Base-by-base conservation (phyloP, 2,113 vertebrate genomes). In the Oryzias celebensis region DNA sequence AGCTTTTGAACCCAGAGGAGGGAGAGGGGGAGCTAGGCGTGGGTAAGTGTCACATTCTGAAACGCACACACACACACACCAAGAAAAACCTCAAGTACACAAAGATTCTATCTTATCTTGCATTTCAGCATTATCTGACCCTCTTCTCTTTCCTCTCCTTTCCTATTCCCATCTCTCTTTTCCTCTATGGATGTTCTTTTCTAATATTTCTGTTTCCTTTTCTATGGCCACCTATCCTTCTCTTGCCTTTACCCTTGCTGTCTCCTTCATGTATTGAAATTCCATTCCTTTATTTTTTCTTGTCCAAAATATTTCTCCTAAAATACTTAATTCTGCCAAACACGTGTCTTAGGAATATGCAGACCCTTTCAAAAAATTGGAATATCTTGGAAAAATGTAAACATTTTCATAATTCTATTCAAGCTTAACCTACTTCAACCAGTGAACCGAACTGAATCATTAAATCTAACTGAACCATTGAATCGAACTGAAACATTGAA, bases 1-100 rank as follows among this genome's bases (percentile, higher is more conserved):
- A 98, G 50, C 88, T 97, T 68, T 90, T 98, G 26, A 93, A 95
- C 76, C 94, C 94, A 0, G 95, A 96, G 73, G 96, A 96, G 78
- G 94, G 91, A 2, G 94, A 96, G 55, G 94, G 92, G 10, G 96
- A 97, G 58, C 91, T 96, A 45, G 86, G 92, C 47, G 91, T 95
- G 47, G 94, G 95, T 95, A 83, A 87, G 94, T 74, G n/a, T 42
- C 43, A 28, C 1, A 41, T 44, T 13, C 62, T 58, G 50, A 47
- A 41, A 26, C 67, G 55, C 41, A 42, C 53, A 58, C 63, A 72
- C 67, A 31, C 56, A 45, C 54, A 49, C 61, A 20, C 67, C 64
- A 62, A 77, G 52, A 57, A 70, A 78, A 80, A 76, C 64, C 62
- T 52, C 61, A 65, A 65, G 67, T 75, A 80, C 77, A 84, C 50